A percentile compares a stretch with the other conserved stretches of the same genome.
These are phyloP conservation scores for Thamnaconus septentrionalis DNA, from an alignment of 2,113 vertebrate species.

Conservation along the genomic window DNA sequence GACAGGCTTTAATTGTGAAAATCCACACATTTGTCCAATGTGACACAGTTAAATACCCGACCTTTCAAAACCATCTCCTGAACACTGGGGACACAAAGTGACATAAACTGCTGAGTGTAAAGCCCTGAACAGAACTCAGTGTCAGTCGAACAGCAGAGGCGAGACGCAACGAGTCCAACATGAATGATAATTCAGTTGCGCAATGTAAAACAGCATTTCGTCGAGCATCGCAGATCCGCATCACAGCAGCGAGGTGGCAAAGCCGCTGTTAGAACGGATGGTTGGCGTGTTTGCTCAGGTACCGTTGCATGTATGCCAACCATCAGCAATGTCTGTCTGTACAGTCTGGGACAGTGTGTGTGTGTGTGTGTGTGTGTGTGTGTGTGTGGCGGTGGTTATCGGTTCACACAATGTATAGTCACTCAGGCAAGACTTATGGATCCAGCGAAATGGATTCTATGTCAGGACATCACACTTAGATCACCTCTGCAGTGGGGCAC, in stretches of 20 bases:
- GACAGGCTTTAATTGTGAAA: no score
- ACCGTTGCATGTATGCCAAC: slow-evolving; percentile 48
- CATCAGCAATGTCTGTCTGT: slow-evolving; percentile 55
- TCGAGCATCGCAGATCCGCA: slow-evolving; percentile 59
- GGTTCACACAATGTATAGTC: slow-evolving; percentile 65
- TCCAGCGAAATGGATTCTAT: slow-evolving; percentile 65
- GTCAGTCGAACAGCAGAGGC: no score
- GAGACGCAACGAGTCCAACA: slow-evolving; percentile 25
- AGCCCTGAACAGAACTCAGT: no score
- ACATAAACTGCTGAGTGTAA: no score
- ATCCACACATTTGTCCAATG: no score
- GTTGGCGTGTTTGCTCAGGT: slow-evolving; percentile 65
- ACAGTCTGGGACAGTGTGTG: slow-evolving; percentile 16
- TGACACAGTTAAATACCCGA: no score
- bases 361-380: not conserved
- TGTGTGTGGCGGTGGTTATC: slow-evolving; percentile 43
- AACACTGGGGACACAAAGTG: no score
- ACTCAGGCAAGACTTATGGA: slow-evolving; percentile 69
- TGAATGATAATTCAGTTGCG: slow-evolving; percentile 52
- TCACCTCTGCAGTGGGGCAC: slow-evolving; percentile 59
- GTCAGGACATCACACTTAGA: slow-evolving; percentile 69
- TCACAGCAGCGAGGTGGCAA: slow-evolving; percentile 57
- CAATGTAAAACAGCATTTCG: slow-evolving; percentile 50
- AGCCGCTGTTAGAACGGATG: slow-evolving; percentile 62
- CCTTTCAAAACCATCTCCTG: no score